Conservation (phyloP, 1,140 invertebrate species). For the Pseudomyrmex dendroicus region DNA sequence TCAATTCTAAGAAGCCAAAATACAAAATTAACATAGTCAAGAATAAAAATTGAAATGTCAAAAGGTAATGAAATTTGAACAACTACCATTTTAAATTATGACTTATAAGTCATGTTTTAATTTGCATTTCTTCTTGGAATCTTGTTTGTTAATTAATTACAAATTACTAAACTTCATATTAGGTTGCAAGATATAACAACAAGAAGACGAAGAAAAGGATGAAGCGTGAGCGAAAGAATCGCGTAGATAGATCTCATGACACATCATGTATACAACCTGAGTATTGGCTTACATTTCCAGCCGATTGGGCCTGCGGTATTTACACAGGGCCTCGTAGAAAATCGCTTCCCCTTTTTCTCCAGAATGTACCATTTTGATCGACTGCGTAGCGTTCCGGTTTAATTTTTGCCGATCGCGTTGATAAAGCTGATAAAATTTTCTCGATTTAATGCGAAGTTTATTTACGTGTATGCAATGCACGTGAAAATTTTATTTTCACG, state of each 20-base stretch:
- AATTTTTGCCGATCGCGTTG: background rate
- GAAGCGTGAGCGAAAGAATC: background rate
- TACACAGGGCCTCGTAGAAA: slow-evolving; percentile 70
- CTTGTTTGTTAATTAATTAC: no score
- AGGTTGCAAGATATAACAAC: slow-evolving; percentile 3
- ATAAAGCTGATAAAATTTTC: no score
- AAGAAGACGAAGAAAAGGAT: background rate
- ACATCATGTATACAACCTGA: slow-evolving; percentile 66
- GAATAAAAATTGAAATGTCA: no score
- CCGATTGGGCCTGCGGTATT: slow-evolving; percentile 78
- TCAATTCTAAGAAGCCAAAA: no score
- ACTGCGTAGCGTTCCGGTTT: slow-evolving; percentile 29
- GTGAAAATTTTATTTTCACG: slow-evolving; percentile 2
- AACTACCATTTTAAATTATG: no score
- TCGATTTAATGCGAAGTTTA: no score
- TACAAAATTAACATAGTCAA: no score
- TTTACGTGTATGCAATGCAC: background rate
- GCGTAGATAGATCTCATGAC: slow-evolving; percentile 29
- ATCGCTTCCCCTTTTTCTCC: slow-evolving; percentile 19
- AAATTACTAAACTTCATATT: background rate
- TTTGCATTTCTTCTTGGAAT: no score
- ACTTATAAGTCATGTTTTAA: no score
- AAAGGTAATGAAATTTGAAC: no score
- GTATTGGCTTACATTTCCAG: slow-evolving; percentile 80
- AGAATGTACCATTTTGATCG: slow-evolving; percentile 31